phyloP scores from a whole-genome alignment of 92 coral and sea anemone species.

The Phenganax subtilis region DNA sequence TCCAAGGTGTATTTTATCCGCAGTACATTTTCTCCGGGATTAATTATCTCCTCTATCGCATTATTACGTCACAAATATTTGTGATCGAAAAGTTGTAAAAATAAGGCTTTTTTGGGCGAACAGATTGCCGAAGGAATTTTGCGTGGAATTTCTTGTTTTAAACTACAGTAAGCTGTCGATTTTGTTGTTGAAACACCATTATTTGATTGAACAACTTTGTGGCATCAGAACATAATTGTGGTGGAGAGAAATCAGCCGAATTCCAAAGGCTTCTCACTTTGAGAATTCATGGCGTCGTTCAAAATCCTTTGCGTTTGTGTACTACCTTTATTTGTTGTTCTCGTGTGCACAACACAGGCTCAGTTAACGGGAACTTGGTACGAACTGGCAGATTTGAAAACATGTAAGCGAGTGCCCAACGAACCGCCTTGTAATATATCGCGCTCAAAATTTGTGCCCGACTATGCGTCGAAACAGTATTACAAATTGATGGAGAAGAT shows the following conservation, averaged over 20 bases:
- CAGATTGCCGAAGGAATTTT: not conserved
- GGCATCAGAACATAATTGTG: not conserved
- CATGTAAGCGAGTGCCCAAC: conserved; percentile 29
- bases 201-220: conserved; percentile 2
- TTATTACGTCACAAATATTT: conserved; percentile 38
- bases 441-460: conserved; percentile 16
- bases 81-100: conserved; percentile 18
- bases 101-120: not conserved
- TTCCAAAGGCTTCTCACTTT: conserved; percentile 26
- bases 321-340: not conserved
- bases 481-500: conserved; percentile 40
- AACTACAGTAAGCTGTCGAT: not conserved
- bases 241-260: not conserved
- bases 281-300: conserved; percentile 38
- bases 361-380: conserved; percentile 19
- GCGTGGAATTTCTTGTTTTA: not conserved
- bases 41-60: not conserved
- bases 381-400: conserved; percentile 8
- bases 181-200: not conserved
- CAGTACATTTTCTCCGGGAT: not conserved
- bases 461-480: conserved; percentile 31
- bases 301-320: conserved; percentile 16
- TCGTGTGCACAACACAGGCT: not conserved
- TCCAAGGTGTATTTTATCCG: not conserved
- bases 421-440: conserved; percentile 38